Conservation (phyloP, 2,113 vertebrate genomes). For the Gobiocypris rarus region DNA sequence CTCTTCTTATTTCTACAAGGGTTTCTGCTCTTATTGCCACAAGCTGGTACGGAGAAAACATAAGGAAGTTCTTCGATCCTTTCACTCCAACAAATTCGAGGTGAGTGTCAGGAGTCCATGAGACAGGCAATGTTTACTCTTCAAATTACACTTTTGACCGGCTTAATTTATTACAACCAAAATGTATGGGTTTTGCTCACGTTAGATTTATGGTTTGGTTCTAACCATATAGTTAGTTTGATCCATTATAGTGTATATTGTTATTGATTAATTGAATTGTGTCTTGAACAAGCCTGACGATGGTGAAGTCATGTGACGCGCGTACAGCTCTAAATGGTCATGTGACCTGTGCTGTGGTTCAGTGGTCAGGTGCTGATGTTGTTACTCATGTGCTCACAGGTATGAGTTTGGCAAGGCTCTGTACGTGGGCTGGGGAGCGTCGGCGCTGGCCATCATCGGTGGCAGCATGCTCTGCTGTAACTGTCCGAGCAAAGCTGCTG, state of each 20-base stretch:
- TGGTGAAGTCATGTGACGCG: no score
- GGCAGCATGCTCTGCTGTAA: constrained; percentile 89
- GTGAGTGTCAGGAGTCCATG: constrained; percentile 69
- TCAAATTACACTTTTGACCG: no score
- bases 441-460: constrained; percentile 84
- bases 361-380: not conserved
- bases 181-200: no score
- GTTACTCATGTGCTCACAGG: constrained; percentile 65
- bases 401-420: constrained; percentile 94
- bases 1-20: constrained; percentile 71
- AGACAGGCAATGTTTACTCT: not conserved
- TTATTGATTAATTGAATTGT: no score
- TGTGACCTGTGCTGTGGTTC: not conserved
- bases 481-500: constrained; percentile 75
- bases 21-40: constrained; percentile 84
- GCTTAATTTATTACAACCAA: no score
- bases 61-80: constrained; percentile 88
- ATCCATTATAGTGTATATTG: no score
- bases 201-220: no score
- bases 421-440: constrained; percentile 89
- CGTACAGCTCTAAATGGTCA: no score
- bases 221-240: no score
- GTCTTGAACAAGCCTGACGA: no score
- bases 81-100: constrained; percentile 87
- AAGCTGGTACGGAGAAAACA: constrained; percentile 87